phyloP scores from a whole-genome alignment of 2,797 vertebrate genomes.

The Furcifer pardalis region DNA sequence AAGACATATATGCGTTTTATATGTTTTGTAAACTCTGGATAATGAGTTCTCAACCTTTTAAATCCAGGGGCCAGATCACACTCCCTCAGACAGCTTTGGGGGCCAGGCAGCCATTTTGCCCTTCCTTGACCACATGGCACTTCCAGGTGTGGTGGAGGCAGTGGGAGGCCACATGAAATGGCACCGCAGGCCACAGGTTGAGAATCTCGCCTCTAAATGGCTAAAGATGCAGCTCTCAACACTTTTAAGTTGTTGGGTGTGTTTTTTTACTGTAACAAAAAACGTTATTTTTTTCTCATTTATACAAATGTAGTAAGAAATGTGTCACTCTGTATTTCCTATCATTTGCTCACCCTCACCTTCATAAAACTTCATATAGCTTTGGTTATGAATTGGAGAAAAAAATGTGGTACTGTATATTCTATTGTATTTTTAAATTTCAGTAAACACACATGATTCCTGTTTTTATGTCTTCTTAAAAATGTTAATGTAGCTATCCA shows the following conservation, averaged over 20 bases:
- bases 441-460: not conserved
- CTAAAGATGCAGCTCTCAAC: conserved; percentile 19
- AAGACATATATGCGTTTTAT: conserved; percentile 15
- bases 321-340: conserved; percentile 30
- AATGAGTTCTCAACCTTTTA: too few species aligned
- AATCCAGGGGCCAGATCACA: too few species aligned
- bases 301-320: conserved; percentile 18
- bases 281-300: accelerated
- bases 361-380: conserved; percentile 30
- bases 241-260: not conserved
- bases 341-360: not conserved
- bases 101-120: too few species aligned
- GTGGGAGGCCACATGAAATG: too few species aligned
- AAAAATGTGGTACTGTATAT: conserved; percentile 42
- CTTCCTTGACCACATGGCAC: too few species aligned
- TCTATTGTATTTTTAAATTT: conserved; percentile 33
- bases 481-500: not conserved
- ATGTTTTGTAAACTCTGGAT: not conserved
- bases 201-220: too few species aligned
- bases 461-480: not conserved
- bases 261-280: not conserved
- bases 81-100: too few species aligned
- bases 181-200: too few species aligned
- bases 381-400: conserved; percentile 31
- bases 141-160: too few species aligned